Base-by-base conservation (phyloP, 1,140 invertebrate genomes). In the Chrysomallon squamiferum region DNA sequence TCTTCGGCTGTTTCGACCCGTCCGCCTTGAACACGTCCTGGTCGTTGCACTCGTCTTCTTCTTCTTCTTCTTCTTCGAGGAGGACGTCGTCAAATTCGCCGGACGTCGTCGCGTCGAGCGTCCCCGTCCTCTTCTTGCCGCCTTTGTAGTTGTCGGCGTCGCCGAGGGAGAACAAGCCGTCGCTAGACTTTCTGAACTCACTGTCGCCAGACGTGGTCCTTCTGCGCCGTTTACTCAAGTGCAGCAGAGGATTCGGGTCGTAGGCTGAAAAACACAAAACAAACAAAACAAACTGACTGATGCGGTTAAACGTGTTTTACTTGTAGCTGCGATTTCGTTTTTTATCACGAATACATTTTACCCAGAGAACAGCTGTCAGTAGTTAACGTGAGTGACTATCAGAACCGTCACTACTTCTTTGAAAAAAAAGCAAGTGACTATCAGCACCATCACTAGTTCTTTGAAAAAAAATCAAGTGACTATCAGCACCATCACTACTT, bases 191-290 rank as follows among this genome's bases (percentile, higher is more conserved):
- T 86, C 86, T 49, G 89, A 91, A 18, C 87, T 89, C 64, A 33
- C 76, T 66, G 27, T 70, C 69, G 52, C 81, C 85, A 35, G 84
- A 83, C 22, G 80, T 79, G 49, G 92, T 87, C 9, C 90, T 89
- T 9, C 91, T 89, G 72, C 93, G 87, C 59, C 86, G 80, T 82
- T 93, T 93, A 7, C 91, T 90, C 20, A 93, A 90, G 65, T 92
- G 85, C 18, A 94, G 62, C 11, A 81, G 41, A 13, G 93, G 93
- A 85, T 94, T 93, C 4, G 90, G 90, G 84, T 94, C 92, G 59
- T 80, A 77, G 18, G 74, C 80, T 81, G 73, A n/a, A 11, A 62
- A 68, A 1, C 27, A 47, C 35, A 54, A 54, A 54, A 11, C 11
- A 43, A 13, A n/a, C n/a, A n/a, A n/a, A n/a, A n/a, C n/a, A n/a